Evolutionary conservation across 2,888 invertebrate species (phyloP).

Genomic region (Ischnus inquisitorius): DNA sequence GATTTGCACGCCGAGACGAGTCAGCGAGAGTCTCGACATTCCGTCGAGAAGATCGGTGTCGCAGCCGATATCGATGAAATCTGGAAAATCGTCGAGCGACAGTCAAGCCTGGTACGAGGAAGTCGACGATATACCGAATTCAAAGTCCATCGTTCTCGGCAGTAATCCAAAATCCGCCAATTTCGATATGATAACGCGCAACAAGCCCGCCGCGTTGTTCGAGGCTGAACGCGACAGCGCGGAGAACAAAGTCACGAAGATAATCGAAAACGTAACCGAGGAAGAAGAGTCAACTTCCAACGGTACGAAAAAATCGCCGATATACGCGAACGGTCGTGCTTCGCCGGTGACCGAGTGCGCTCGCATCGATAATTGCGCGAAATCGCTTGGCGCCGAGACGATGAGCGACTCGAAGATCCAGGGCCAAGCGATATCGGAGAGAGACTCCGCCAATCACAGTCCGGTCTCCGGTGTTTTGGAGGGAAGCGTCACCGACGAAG

Average conservation of each 20-base stretch:
- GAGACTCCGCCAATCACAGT: slow-evolving; percentile 93
- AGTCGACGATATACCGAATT: slow-evolving; percentile 69
- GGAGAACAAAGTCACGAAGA: slow-evolving; percentile 73
- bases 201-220: slow-evolving; percentile 59
- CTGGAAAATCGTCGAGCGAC: slow-evolving; percentile 70
- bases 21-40: slow-evolving; percentile 79
- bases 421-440: slow-evolving; percentile 83
- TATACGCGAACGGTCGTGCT: slow-evolving; percentile 46
- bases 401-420: slow-evolving; percentile 75
- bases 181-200: slow-evolving; percentile 75
- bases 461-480: slow-evolving; percentile 90
- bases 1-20: slow-evolving; percentile 76
- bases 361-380: slow-evolving; percentile 51
- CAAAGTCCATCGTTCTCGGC: slow-evolving; percentile 74
- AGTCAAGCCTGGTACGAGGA: slow-evolving; percentile 75
- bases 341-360: slow-evolving; percentile 55
- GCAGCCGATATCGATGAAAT: slow-evolving; percentile 72
- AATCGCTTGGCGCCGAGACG: slow-evolving; percentile 32
- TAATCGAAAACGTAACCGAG: slow-evolving; percentile 83
- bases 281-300: slow-evolving; percentile 81
- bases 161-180: slow-evolving; percentile 77
- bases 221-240: slow-evolving; percentile 42
- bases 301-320: slow-evolving; percentile 31
- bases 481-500: slow-evolving; percentile 83
- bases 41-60: slow-evolving; percentile 75